Evolutionary conservation across 2,797 vertebrate genomes (phyloP).

Genomic region (Lates japonicus): DNA sequence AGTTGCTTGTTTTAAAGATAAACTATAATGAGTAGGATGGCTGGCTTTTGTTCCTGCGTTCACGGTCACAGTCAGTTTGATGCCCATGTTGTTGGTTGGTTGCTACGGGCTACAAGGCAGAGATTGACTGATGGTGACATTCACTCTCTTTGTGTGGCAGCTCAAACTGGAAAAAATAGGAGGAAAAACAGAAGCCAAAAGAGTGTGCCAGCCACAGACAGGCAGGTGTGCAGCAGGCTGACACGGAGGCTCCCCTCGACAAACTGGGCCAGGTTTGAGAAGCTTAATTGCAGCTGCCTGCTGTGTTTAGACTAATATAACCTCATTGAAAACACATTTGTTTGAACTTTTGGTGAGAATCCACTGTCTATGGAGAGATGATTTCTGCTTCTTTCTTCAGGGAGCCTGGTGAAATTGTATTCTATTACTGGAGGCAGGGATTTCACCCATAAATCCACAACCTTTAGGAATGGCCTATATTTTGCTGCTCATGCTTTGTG

Average conservation of each 20-base stretch:
- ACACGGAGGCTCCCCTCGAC: constrained; percentile 34
- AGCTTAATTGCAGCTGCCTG: constrained; percentile 54
- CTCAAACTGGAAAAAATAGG: constrained; percentile 20
- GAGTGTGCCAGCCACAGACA: constrained; percentile 37
- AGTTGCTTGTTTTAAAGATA: neutral
- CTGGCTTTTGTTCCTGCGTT: constrained; percentile 16
- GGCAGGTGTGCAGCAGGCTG: constrained; percentile 29
- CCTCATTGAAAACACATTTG: constrained; percentile 27
- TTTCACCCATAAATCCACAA: constrained; percentile 67
- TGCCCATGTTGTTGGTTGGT: constrained; percentile 34
- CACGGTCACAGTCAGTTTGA: constrained; percentile 32
- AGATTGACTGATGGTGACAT: constrained; percentile 61
- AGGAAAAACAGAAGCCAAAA: constrained; percentile 27
- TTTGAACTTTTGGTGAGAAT: constrained; percentile 42
- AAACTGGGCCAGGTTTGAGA: constrained; percentile 52
- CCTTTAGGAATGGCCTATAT: constrained; percentile 70
- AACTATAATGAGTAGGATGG: neutral
- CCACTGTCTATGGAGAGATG: constrained; percentile 26
- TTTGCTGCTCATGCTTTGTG: constrained; percentile 34
- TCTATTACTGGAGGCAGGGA: constrained; percentile 59
- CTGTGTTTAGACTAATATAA: constrained; percentile 52
- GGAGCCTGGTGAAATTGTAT: constrained; percentile 34
- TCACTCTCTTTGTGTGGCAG: constrained; percentile 49
- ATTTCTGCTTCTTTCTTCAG: constrained; percentile 26
- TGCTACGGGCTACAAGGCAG: constrained; percentile 37